Conservation (phyloP, 2,797 vertebrate species). For the Mormyrops boulengeri region DNA sequence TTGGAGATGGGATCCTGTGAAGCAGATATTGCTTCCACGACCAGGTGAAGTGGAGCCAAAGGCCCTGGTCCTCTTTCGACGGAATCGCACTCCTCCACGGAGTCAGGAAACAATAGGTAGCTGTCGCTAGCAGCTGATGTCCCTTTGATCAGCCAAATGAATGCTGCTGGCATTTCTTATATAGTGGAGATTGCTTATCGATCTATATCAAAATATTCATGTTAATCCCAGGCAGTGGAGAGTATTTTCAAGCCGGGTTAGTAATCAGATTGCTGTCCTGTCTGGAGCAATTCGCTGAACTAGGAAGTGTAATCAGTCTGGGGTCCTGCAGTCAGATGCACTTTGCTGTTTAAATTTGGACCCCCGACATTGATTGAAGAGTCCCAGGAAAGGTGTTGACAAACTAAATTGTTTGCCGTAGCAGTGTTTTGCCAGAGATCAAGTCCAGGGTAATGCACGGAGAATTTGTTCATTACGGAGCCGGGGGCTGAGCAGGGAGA, state of each 20-base stretch:
- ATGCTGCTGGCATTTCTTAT: slow-evolving; percentile 99
- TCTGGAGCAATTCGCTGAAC: slow-evolving; percentile 98
- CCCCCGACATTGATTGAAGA: slow-evolving; percentile 99
- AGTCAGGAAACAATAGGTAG: slow-evolving; percentile 88
- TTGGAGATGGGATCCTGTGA: slow-evolving; percentile 85
- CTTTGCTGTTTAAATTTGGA: slow-evolving; percentile 99
- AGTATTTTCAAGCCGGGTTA: slow-evolving; percentile 99
- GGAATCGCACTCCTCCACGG: slow-evolving; percentile 74
- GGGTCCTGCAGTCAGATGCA: slow-evolving; percentile 99
- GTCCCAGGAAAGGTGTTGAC: slow-evolving; percentile 99
- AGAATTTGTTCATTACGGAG: slow-evolving; percentile 99
- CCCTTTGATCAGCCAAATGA: slow-evolving; percentile 99
- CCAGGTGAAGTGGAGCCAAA: slow-evolving; percentile 68
- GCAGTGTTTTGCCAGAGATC: slow-evolving; percentile 99
- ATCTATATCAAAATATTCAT: slow-evolving; percentile 99
- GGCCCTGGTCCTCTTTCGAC: slow-evolving; percentile 60
- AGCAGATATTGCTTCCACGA: slow-evolving; percentile 85
- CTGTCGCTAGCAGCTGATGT: slow-evolving; percentile 85
- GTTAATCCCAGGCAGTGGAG: slow-evolving; percentile 88
- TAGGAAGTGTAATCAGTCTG: slow-evolving; percentile 97
- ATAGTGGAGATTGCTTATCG: slow-evolving; percentile 99
- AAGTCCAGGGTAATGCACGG: slow-evolving; percentile 99
- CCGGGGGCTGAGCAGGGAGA: slow-evolving; percentile 16
- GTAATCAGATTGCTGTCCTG: slow-evolving; percentile 99
- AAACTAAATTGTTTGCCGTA: slow-evolving; percentile 99